These are phyloP conservation scores for Apomyelois bistriatella DNA, from an alignment of 2,888 invertebrate genomes.

Conservation along the genomic window DNA sequence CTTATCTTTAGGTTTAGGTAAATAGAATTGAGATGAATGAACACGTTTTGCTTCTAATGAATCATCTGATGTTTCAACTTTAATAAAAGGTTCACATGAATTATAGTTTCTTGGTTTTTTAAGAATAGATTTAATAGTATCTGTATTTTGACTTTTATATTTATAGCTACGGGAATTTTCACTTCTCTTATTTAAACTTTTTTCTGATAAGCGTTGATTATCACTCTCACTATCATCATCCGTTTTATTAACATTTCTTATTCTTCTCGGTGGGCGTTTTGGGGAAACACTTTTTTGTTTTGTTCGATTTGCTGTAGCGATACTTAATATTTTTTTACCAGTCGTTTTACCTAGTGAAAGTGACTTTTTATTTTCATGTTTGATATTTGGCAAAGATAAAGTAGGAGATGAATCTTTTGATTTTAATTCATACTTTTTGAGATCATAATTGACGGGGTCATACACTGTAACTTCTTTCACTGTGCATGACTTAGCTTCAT, in stretches of 20 bases:
- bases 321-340: conserved; percentile 53
- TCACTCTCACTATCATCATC: conserved; percentile 77
- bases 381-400: conserved; percentile 67
- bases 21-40: conserved; percentile 81
- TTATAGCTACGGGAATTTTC: conserved; percentile 48
- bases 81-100: conserved; percentile 39
- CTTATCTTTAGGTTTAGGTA: conserved; percentile 78
- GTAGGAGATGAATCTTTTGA: conserved; percentile 50
- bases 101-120: conserved; percentile 77
- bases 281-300: conserved; percentile 79
- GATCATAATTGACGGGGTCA: conserved; percentile 73
- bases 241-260: conserved; percentile 64
- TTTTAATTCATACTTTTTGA: conserved; percentile 64
- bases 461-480: conserved; percentile 63
- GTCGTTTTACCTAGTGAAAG: conserved; percentile 54
- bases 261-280: conserved; percentile 81
- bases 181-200: conserved; percentile 46
- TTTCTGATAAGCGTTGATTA: conserved; percentile 61
- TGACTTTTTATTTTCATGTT: conserved; percentile 62
- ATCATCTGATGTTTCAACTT: conserved; percentile 50
- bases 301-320: conserved; percentile 52
- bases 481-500: conserved; percentile 65
- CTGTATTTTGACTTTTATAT: conserved; percentile 54
- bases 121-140: conserved; percentile 80
- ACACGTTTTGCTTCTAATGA: conserved; percentile 51